phyloP scores from a whole-genome alignment of 2,797 vertebrate genomes.

The Onychomys arenicola region DNA sequence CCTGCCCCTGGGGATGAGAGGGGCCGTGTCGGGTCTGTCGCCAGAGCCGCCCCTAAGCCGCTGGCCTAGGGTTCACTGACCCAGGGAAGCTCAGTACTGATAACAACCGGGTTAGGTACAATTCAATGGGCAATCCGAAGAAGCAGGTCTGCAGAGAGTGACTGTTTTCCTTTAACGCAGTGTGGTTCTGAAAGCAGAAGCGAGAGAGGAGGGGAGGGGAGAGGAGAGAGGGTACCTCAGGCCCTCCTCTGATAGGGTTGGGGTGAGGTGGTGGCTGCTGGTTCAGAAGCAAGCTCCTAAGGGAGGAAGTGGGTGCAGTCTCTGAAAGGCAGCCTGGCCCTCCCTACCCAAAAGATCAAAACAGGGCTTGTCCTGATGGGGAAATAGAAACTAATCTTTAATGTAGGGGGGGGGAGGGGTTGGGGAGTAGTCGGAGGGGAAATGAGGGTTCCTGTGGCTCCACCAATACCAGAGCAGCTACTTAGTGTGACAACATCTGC shows the following conservation, averaged over 20 bases:
- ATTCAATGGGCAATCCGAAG: background rate
- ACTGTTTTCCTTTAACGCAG: background rate
- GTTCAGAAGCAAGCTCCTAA: background rate
- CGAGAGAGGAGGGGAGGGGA: background rate
- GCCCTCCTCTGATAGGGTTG: too few relatives aligned
- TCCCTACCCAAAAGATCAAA: background rate
- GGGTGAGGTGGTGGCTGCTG: background rate
- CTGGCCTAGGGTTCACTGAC: background rate
- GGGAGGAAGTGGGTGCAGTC: background rate
- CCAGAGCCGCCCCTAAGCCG: background rate
- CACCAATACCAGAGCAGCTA: background rate
- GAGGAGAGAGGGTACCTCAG: rapidly evolving
- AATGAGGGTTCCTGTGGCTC: background rate
- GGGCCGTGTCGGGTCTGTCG: background rate
- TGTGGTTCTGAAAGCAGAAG: background rate
- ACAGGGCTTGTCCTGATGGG: background rate
- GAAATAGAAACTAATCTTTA: conserved; percentile 47
- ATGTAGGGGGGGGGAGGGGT: too few relatives aligned
- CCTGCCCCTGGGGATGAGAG: background rate
- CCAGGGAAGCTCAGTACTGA: background rate
- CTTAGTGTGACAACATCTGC: too few relatives aligned
- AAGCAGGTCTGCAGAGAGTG: background rate
- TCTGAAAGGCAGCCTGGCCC: background rate
- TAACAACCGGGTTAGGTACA: background rate
- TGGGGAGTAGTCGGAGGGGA: background rate